Percentiles rank a stretch among this genome's conserved stretches.
phyloP scores from a whole-genome alignment of 2,797 vertebrate genomes.

The Crenichthys baileyi region DNA sequence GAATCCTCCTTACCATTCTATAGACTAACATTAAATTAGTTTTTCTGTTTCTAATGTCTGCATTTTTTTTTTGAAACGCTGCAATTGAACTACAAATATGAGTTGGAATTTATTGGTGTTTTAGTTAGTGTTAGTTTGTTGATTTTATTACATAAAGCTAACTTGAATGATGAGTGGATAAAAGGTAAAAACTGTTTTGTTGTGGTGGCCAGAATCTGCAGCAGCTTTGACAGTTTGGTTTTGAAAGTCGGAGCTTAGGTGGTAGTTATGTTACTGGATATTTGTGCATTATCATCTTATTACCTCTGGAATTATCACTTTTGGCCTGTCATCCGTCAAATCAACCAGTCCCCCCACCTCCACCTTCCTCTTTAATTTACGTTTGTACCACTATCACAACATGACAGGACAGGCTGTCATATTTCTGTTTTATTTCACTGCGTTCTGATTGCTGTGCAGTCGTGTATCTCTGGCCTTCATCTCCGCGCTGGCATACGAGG shows the following conservation, averaged over 20 bases:
- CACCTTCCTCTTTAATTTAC: neutral
- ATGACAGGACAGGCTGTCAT: neutral
- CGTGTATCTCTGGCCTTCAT: conserved; percentile 20
- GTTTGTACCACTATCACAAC: neutral
- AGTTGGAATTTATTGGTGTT: neutral
- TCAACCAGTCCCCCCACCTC: neutral
- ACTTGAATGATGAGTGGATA: neutral
- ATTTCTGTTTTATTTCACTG: conserved; percentile 3
- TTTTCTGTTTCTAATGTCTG: neutral
- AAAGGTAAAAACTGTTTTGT: neutral
- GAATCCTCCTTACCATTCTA: neutral
- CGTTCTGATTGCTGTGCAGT: neutral
- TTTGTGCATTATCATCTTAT: neutral
- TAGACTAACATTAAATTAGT: neutral
- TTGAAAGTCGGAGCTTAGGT: conserved; percentile 4
- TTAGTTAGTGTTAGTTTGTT: neutral
- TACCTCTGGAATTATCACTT: conserved; percentile 18
- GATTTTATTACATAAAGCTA: neutral
- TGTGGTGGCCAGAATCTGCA: neutral
- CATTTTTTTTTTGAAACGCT: too few species aligned
- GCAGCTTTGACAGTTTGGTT: conserved; percentile 6
- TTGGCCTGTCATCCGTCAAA: conserved; percentile 11
- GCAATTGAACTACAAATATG: neutral
- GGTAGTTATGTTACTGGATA: conserved; percentile 9
- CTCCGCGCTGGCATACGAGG: neutral